Percentiles rank a stretch among this genome's conserved stretches.
Conservation (phyloP, 2,797 vertebrate genomes). For the Pseudochaenichthys georgianus region DNA sequence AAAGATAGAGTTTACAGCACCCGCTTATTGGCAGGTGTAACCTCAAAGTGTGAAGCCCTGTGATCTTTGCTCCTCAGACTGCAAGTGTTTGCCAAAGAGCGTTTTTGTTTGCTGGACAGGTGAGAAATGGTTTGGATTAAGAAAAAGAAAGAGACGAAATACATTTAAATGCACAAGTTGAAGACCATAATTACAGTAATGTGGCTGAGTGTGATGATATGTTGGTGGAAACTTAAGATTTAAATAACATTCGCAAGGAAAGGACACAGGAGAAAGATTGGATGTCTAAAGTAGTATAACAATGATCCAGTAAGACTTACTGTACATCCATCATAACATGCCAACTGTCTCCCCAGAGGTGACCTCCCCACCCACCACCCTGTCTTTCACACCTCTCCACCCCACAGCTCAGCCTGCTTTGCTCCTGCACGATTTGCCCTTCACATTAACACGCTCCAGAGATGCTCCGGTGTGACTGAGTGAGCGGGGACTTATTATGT, state of each 20-base stretch:
- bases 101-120: constrained; percentile 34
- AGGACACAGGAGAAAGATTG: constrained; percentile 2
- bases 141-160: neutral
- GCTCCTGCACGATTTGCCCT: constrained; percentile 33
- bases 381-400: constrained; percentile 13
- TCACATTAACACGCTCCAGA: constrained; percentile 25
- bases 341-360: constrained; percentile 7
- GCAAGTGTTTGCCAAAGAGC: constrained; percentile 10
- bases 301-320: neutral
- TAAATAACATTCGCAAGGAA: neutral
- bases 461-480: constrained; percentile 39
- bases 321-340: constrained; percentile 8
- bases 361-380: constrained; percentile 8
- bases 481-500: constrained; percentile 41
- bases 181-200: neutral
- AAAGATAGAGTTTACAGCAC: constrained; percentile 65
- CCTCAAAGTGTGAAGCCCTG: constrained; percentile 39
- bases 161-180: neutral
- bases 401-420: constrained; percentile 3
- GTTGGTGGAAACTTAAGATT: neutral
- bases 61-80: constrained; percentile 66
- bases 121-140: constrained; percentile 26
- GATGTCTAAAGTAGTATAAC: neutral
- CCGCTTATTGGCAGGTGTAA: constrained; percentile 61
- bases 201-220: neutral